phyloP scores from a whole-genome alignment of 2,888 invertebrate species.

The Yponomeuta evonymella region DNA sequence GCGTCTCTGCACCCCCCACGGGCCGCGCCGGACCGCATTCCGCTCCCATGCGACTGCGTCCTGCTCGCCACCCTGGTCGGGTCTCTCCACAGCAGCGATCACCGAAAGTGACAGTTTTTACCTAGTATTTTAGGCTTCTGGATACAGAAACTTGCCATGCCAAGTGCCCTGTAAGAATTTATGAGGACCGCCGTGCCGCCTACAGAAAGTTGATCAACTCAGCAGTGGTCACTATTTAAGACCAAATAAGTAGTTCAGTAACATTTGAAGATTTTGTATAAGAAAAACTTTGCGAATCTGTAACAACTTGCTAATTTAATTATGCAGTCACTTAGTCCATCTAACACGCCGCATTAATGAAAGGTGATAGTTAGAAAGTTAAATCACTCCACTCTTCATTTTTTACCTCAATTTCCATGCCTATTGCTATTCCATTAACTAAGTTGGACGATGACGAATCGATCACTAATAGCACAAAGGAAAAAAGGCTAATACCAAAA shows the following conservation, averaged over 20 bases:
- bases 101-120: neutral
- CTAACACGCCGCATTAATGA: neutral
- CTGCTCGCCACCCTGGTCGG: constrained; percentile 49
- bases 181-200: neutral
- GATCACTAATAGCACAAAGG: constrained; percentile 50
- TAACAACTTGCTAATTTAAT: neutral
- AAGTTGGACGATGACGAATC: constrained; percentile 73
- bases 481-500: constrained; percentile 34
- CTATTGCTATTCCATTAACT: constrained; percentile 67
- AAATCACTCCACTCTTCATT: neutral
- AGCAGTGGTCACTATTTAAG: neutral
- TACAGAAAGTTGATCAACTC: neutral
- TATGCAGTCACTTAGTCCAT: neutral
- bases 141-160: neutral
- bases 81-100: constrained; percentile 26
- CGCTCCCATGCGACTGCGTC: constrained; percentile 73
- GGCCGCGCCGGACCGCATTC: constrained; percentile 66
- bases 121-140: neutral
- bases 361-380: constrained; percentile 1
- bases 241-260: no score
- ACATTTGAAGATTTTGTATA: no score
- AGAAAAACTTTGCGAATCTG: no score
- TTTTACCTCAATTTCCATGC: neutral
- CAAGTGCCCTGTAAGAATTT: neutral
- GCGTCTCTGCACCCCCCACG: constrained; percentile 27